These are phyloP conservation scores for Phrynocephalus vlangalii DNA, from an alignment of 2,797 vertebrate genomes.

Conservation along the genomic window DNA sequence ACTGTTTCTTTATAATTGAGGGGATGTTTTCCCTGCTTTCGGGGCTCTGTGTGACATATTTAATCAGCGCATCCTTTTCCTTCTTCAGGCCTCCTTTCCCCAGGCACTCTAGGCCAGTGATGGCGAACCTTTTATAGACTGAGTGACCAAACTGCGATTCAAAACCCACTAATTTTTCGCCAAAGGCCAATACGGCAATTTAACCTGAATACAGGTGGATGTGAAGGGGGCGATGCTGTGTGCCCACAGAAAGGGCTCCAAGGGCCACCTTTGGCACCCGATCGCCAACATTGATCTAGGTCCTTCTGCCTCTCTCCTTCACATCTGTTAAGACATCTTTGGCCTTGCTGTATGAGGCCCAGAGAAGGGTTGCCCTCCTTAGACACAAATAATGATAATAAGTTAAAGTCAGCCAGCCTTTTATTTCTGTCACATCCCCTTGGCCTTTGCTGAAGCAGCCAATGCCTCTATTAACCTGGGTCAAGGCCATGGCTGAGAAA, in stretches of 20 bases:
- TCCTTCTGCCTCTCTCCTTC: rapidly evolving
- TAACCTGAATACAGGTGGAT: too few species aligned
- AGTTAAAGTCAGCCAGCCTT: constrained; percentile 32
- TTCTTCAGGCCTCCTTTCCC: background rate
- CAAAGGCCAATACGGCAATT: too few species aligned
- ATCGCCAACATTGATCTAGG: too few species aligned
- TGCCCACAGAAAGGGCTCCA: too few species aligned
- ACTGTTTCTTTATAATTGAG: constrained; percentile 45
- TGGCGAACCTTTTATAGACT: too few species aligned
- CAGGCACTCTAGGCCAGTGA: background rate
- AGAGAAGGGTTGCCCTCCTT: constrained; percentile 65
- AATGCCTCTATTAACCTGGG: constrained; percentile 24
- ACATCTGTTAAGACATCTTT: constrained; percentile 84
- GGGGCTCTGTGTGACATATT: constrained; percentile 27
- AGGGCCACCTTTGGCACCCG: too few species aligned
- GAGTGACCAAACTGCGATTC: too few species aligned
- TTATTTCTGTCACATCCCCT: constrained; percentile 65
- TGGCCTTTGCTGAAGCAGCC: constrained; percentile 29
- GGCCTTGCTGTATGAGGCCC: constrained; percentile 77
- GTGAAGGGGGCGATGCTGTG: too few species aligned
- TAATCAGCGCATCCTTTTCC: constrained; percentile 53
- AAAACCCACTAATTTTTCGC: too few species aligned
- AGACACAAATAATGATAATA: constrained; percentile 53
- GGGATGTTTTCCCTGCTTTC: constrained; percentile 34
- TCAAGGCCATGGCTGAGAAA: rapidly evolving